Conservation (phyloP, 2,113 vertebrate genomes). For the Elgaria multicarinata region DNA sequence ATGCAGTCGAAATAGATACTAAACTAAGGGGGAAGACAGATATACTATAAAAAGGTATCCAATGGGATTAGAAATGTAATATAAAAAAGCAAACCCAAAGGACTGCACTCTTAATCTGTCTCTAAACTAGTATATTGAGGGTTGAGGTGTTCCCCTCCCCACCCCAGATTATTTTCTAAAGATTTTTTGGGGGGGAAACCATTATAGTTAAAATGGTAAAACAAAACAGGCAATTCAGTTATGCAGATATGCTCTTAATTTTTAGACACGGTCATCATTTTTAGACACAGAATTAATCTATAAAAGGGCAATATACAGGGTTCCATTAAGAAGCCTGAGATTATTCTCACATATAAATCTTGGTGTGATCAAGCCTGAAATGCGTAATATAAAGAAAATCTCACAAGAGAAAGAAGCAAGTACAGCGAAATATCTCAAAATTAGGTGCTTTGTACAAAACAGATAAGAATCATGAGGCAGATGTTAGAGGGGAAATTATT, state of each 20-base stretch:
- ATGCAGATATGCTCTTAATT: background rate
- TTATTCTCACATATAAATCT: constrained; percentile 1
- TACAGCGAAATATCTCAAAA: constrained; percentile 67
- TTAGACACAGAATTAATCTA: background rate
- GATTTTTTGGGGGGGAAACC: background rate
- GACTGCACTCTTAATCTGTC: no score
- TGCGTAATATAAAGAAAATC: constrained; percentile 46
- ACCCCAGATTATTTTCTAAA: background rate
- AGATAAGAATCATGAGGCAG: constrained; percentile 68
- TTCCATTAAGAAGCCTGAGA: background rate
- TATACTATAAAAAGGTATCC: background rate
- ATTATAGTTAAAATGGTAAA: background rate
- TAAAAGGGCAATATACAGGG: background rate
- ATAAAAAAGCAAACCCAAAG: no score
- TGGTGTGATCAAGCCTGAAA: constrained; percentile 30
- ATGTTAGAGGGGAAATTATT: constrained; percentile 64
- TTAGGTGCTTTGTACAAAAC: constrained; percentile 53
- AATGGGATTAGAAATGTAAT: no score
- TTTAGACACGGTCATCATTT: background rate
- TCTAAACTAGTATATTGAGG: background rate
- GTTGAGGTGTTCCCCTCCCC: background rate
- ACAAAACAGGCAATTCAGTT: no score
- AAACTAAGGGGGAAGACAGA: background rate
- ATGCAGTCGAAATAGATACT: background rate
- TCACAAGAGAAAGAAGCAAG: constrained; percentile 44